Percentiles rank a stretch among this genome's conserved stretches.
Conservation (phyloP, 2,888 invertebrate species). For the Chrysodeixis includens region DNA sequence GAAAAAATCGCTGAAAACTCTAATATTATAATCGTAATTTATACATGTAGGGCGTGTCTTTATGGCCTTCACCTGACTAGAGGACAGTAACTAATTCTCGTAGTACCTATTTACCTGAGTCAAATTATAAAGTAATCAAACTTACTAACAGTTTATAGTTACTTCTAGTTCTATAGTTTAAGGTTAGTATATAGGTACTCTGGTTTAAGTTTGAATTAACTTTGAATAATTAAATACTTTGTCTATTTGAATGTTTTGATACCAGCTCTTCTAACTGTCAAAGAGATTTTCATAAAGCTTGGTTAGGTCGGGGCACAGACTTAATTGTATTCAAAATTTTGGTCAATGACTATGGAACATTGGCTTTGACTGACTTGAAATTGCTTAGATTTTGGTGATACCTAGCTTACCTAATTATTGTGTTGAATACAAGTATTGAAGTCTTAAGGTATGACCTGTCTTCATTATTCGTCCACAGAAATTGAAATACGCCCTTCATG, state of each 20-base stretch:
- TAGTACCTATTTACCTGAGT: background rate
- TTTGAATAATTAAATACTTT: conserved; percentile 3
- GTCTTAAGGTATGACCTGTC: background rate
- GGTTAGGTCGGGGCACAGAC: no score
- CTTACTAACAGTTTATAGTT: conserved; percentile 4
- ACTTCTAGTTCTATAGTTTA: background rate
- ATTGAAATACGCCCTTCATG: background rate
- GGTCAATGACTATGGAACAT: background rate
- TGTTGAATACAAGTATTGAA: no score
- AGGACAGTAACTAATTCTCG: background rate
- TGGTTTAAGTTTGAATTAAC: background rate
- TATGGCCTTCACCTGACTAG: background rate
- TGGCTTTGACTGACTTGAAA: background rate
- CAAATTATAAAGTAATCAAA: conserved; percentile 1
- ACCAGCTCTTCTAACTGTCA: conserved; percentile 1
- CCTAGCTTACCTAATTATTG: background rate
- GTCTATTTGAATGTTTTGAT: background rate
- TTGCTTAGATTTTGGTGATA: background rate
- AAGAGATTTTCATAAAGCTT: background rate
- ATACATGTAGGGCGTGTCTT: background rate
- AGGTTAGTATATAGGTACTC: no score
- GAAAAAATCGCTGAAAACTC: no score
- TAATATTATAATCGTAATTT: no score
- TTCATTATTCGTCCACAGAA: background rate
- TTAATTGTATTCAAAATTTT: background rate